These are phyloP conservation scores for Metacarcinus magister DNA, from an alignment of 2,888 invertebrate genomes.

Conservation along the genomic window DNA sequence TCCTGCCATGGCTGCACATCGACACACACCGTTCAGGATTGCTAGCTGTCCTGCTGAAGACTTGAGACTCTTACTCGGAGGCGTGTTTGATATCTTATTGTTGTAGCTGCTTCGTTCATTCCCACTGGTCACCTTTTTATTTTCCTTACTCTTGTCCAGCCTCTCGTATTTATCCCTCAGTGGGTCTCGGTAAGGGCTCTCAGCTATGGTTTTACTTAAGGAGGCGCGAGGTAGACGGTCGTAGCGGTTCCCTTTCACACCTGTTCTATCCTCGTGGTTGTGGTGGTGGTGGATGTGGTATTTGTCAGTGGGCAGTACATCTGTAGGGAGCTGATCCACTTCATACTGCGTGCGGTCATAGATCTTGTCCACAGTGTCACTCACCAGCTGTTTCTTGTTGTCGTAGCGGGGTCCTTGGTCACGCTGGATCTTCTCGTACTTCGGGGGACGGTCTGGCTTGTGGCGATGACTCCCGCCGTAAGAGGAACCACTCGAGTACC, in stretches of 20 bases:
- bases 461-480: conserved; percentile 58
- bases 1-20: conserved; percentile 66
- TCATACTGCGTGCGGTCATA: conserved; percentile 73
- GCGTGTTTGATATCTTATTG: conserved; percentile 16
- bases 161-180: conserved; percentile 71
- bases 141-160: conserved; percentile 57
- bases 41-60: not conserved
- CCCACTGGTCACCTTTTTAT: conserved; percentile 8
- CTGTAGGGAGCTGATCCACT: conserved; percentile 49
- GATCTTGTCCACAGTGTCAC: conserved; percentile 67
- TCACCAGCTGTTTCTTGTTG: conserved; percentile 65
- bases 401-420: conserved; percentile 54
- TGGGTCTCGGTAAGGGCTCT: conserved; percentile 60
- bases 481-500: conserved; percentile 60
- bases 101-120: not conserved
- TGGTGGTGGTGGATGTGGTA: no score
- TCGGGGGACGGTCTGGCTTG: conserved; percentile 67
- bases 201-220: conserved; percentile 35
- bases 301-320: conserved; percentile 43
- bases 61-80: not conserved
- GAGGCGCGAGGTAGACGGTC: conserved; percentile 60
- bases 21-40: conserved; percentile 61
- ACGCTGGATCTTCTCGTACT: conserved; percentile 73
- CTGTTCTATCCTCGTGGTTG: not conserved
- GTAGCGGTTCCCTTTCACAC: not conserved